These are phyloP conservation scores for Pollicipes pollicipes DNA, from an alignment of 1,140 invertebrate species.

Conservation along the genomic window DNA sequence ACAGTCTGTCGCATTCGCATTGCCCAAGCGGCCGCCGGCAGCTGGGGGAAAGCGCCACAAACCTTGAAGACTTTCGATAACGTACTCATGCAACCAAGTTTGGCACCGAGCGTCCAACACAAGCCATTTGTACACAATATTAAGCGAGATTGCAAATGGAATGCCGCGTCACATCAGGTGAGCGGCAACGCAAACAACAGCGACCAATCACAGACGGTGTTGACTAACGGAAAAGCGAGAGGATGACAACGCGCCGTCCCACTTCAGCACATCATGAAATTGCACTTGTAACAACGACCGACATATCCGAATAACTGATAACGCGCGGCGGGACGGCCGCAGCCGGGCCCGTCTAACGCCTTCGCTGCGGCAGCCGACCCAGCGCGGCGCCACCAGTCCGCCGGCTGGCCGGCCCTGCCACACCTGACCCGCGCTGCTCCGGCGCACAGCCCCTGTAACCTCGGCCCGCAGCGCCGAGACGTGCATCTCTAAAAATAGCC, in stretches of 20 bases:
- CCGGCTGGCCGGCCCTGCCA: no score
- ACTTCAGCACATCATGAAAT: neutral
- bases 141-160: slow-evolving; percentile 1
- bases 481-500: neutral
- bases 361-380: no score
- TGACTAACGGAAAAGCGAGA: neutral
- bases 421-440: no score
- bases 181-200: neutral
- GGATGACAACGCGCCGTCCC: no score
- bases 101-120: neutral
- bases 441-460: no score
- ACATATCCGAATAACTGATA: neutral
- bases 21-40: no score
- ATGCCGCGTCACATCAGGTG: neutral
- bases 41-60: no score
- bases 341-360: neutral
- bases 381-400: no score
- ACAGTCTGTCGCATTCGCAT: neutral
- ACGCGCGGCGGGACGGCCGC: neutral
- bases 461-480: neutral
- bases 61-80: no score
- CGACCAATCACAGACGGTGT: neutral
- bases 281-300: neutral
- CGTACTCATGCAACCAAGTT: neutral
- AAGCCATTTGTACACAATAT: slow-evolving; percentile 2